Base-by-base conservation (phyloP, 1,140 invertebrate species). In the Acyrthosiphon pisum region DNA sequence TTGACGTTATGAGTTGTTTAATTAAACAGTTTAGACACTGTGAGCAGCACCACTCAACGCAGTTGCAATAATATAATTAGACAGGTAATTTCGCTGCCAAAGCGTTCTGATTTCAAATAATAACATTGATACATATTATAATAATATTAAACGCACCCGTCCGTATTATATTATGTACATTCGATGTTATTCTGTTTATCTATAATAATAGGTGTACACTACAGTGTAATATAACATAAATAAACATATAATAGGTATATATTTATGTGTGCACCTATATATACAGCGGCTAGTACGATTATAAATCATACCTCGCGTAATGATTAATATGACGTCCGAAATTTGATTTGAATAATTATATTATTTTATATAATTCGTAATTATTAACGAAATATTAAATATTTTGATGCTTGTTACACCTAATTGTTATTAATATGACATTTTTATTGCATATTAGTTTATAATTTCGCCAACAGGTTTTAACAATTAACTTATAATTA, bases 381-480 rank as follows among this genome's bases (percentile, higher is more conserved):
- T 87, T 46, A 88, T 88, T 35, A 88, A 88, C 86, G 41, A n/a
- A 87, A 44, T 84, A 44, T 84, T 26, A 84, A 76, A n/a, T 76
- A 76, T 76, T n/a, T 14, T 23, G 14, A n/a, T n/a, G 30, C 14
- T n/a, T 18, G 30, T 76, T 0, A 18, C n/a, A 41, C 83, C 41
- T 87, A 87, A 87, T 87, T n/a, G 44, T 30, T 87, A 46, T 87
- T 87, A 87, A 87, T 87, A 87, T 89, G 87, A 89, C 87, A 50
- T 89, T 50, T 89, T 89, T 53, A 89, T 89, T 53, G n/a, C 46
- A 37, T 53, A 89, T 89, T 53, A 89, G 50, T 37, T 89, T 53
- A 37, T 23, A 37, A 53, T 30, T 89, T 89, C 2, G 48, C 46
- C n/a, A 89, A 89, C 87, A 89, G 87, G 87, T 89, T 89, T 89